A percentile compares a stretch with the other conserved stretches of the same genome.
phyloP scores from a whole-genome alignment of 1,140 invertebrate genomes.

The Brachionus asplanchnoidis region DNA sequence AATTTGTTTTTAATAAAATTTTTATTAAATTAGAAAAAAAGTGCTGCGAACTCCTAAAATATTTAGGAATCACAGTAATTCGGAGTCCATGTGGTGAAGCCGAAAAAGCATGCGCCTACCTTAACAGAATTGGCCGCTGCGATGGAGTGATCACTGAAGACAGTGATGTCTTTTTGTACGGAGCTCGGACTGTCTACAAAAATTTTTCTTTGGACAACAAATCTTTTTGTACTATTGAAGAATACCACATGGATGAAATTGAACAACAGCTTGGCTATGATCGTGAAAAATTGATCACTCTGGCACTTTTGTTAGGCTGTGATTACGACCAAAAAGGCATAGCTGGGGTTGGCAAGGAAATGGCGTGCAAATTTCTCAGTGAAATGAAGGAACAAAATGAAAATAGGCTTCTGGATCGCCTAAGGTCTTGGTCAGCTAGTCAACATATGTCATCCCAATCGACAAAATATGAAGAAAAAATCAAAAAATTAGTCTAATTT shows the following conservation, averaged over 20 bases:
- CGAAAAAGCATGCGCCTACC: conserved; percentile 64
- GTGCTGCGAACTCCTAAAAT: conserved; percentile 69
- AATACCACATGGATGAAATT: conserved; percentile 68
- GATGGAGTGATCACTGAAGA: conserved; percentile 82
- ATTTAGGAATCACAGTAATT: conserved; percentile 73
- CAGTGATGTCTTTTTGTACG: conserved; percentile 85
- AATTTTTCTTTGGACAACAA: conserved; percentile 69
- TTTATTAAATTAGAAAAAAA: conserved; percentile 49
- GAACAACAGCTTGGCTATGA: conserved; percentile 63
- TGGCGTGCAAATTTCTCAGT: conserved; percentile 69
- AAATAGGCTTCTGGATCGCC: neutral
- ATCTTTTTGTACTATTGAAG: conserved; percentile 62
- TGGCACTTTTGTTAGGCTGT: conserved; percentile 77
- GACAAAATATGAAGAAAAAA: neutral
- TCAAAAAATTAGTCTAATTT: neutral
- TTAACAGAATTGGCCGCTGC: neutral
- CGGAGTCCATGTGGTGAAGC: conserved; percentile 68
- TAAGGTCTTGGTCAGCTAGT: neutral
- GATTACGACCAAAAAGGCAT: conserved; percentile 74
- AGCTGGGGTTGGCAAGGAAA: conserved; percentile 72
- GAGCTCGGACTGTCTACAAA: conserved; percentile 71
- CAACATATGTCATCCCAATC: neutral
- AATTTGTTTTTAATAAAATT: neutral
- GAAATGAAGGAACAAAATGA: conserved; percentile 51
- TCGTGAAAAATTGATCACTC: conserved; percentile 73